Evolutionary conservation across 2,888 invertebrate genomes (phyloP), one percentile per base, ranked within the genome.

Genomic region (Caenorhabditis sulstoni): DNA sequence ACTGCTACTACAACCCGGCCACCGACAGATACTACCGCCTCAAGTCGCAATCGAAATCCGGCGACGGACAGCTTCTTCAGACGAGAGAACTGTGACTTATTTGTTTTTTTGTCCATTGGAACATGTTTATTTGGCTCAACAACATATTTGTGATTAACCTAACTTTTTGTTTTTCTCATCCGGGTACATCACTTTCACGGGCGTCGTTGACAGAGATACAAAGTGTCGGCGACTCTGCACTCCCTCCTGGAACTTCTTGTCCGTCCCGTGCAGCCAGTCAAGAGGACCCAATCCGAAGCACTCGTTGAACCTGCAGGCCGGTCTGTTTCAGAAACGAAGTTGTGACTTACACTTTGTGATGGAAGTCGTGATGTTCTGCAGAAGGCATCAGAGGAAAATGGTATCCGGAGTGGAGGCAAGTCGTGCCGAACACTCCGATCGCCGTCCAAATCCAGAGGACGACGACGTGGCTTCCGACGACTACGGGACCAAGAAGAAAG

Each of bases 311-410:
- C 95, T 95, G 88, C 7, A n/a, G n/a, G n/a, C n/a, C n/a, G n/a
- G n/a, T n/a, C n/a, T n/a, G n/a, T n/a, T n/a, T n/a, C n/a, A n/a
- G n/a, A n/a, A n/a, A n/a, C n/a, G n/a, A n/a, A n/a, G n/a, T n/a
- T 18, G 41, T 1, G 9, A 55, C 91, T 89, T 84, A 92, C 92
- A 95, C 95, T 81, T 94, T 92, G 91, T 95, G 95, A 91, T 95
- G 95, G 91, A 94, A 95, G 91, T 95, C 95, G 89, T 95, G 95
- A 0, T 94, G 94, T 90, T 95, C 95, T 7, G 95, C 94, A 50
- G 94, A 95, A 9, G 94, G 94, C 90, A 95, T 93, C 91, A 95
- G 94, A 0, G 95, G 95, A 87, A 95, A 92, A 91, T 95, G 95
- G 89, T 95, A 95, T 12, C 95, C 95, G 50, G 94, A 94, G 91